Evolutionary conservation across 2,113 vertebrate species (phyloP).

Genomic region (Aphyosemion australe): DNA sequence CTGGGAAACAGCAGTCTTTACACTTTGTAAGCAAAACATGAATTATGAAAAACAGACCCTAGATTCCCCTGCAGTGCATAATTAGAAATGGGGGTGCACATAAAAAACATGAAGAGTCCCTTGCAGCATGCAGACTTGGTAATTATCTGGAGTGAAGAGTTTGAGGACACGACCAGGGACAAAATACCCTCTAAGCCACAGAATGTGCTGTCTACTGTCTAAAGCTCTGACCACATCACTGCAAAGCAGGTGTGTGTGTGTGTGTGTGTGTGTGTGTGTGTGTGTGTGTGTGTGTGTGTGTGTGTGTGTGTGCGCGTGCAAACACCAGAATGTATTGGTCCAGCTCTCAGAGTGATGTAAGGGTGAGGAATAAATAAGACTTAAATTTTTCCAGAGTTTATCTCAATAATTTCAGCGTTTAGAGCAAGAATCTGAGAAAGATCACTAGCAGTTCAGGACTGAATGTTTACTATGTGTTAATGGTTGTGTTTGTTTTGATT

Average conservation of each 20-base stretch:
- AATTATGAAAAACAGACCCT: constrained; percentile 59
- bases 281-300: too few species aligned
- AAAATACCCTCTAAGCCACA: constrained; percentile 27
- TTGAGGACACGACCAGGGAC: constrained; percentile 31
- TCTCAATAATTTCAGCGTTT: too few species aligned
- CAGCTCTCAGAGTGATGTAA: too few species aligned
- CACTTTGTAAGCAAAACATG: constrained; percentile 63
- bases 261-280: constrained; percentile 12
- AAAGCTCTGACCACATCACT: neutral
- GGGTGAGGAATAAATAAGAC: too few species aligned
- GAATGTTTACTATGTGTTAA: too few species aligned
- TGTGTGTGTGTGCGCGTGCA: constrained; percentile 1
- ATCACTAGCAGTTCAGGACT: too few species aligned
- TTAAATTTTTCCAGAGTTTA: too few species aligned
- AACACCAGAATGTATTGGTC: too few species aligned
- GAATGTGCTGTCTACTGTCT: constrained; percentile 3
- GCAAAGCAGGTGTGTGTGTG: neutral
- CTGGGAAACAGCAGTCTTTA: constrained; percentile 50
- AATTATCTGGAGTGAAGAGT: constrained; percentile 41
- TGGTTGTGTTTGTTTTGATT: too few species aligned
- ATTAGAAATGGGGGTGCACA: constrained; percentile 50
- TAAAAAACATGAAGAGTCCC: constrained; percentile 28
- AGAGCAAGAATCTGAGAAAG: too few species aligned
- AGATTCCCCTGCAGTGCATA: constrained; percentile 49
- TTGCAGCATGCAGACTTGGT: constrained; percentile 19